Base-by-base conservation (phyloP, 2,888 invertebrate species). In the Petrolisthes manimaculis region DNA sequence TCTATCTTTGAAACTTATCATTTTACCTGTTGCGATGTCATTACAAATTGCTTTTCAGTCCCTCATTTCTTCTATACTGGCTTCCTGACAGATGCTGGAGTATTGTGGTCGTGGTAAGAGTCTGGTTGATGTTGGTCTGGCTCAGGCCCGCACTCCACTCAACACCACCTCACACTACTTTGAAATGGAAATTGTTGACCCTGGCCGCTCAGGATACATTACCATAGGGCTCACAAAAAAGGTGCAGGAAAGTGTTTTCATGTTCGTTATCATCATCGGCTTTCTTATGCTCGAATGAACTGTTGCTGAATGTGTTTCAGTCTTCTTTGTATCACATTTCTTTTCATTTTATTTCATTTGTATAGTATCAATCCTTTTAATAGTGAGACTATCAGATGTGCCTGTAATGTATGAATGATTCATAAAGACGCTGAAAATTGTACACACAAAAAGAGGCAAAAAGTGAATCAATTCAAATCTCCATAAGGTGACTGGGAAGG, bases 151-250 rank as follows among this genome's bases (percentile, higher is more conserved):
- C 91, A 92, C 92, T 84, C 93, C 94, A 3, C 92, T 94, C 55
- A 93, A 93, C 90, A 94, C 94, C 75, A 93, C 93, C 67, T 93
- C 93, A 89, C 94, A 94, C 92, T 94, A 94, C 92, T 94, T 94
- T 93, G 94, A 94, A 93, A 93, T 94, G 90, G 94, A 94, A 92
- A 94, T 94, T 84, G 91, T 94, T 69, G 94, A 94, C 91, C 94
- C 94, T 4, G 94, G 94, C 54, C 93, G 94, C 92, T 94, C 93
- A 91, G 94, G 94, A 91, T 94, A 94, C 92, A 94, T 94, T 89
- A 94, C 94, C 54, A 94, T 94, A 90, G 94, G 94, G 75, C 92
- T 94, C 71, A 94, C 94, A 24, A 93, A 93, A 92, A 93, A 93
- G 91, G 91, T 91, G 71, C 37, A 37, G 37, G 37, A 37, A 37